Conservation (phyloP, 2,113 vertebrate species). For the Chaetura pelagica region DNA sequence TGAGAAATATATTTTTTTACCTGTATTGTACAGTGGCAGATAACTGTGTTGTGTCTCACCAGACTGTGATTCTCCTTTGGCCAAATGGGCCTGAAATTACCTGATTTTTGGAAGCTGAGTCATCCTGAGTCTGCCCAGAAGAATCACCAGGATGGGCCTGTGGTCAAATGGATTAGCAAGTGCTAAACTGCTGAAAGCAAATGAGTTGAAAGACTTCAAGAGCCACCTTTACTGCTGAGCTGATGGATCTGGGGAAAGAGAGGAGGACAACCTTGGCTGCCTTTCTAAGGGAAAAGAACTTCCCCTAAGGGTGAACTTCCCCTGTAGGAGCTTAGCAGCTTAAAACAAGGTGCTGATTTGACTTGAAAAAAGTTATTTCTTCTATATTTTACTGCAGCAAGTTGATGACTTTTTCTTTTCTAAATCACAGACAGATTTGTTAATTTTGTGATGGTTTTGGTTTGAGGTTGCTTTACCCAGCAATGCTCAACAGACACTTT, state of each 20-base stretch:
- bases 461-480: not conserved
- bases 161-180: not conserved
- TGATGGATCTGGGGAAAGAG: not conserved
- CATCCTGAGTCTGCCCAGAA: not conserved
- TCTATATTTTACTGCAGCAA: not conserved
- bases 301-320: not conserved
- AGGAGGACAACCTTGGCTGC: not conserved
- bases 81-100: conserved; percentile 39
- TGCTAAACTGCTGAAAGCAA: not conserved
- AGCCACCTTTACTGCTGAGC: not conserved
- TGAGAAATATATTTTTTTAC: not conserved
- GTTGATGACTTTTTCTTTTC: not conserved
- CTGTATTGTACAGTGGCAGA: not conserved
- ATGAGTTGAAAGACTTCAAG: not conserved
- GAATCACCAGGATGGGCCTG: not conserved
- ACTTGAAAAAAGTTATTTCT: not conserved
- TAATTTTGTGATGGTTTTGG: not conserved
- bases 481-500: not conserved
- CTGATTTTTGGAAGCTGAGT: not conserved
- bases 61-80: not conserved
- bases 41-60: not conserved
- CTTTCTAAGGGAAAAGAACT: not conserved
- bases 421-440: not conserved
- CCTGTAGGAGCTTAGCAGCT: not conserved
- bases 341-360: not conserved